Evolutionary conservation across 2,888 invertebrate genomes (phyloP), one percentile per base, ranked within the genome.

Genomic region (Cabera pusaria): DNA sequence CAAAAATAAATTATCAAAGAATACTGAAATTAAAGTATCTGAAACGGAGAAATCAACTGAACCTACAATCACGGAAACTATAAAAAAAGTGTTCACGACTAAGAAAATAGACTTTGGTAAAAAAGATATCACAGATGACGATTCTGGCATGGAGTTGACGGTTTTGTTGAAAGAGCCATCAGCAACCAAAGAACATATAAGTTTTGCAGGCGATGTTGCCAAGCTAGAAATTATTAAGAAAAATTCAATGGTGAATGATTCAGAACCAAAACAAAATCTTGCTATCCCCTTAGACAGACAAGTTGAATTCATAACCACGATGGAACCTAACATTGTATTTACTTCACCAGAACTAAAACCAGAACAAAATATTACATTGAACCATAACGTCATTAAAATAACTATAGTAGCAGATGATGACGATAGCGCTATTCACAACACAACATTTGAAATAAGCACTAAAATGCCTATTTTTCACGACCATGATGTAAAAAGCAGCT

Each of bases 141-240:
- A 77, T 42, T 59, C 71, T 6, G 56, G 67, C 3, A 65, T 86
- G 31, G 84, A 87, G 45, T 64, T 87, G 0, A 84, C 77, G 1
- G 79, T 87, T 12, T 66, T 79, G 27, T 68, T 87, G 45, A 82
- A 76, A 45, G 83, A 85, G 16, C 38, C 56, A 8, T 53, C 56
- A 17, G 43, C 54, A 1, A 44, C 34, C 3, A 52, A 62, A 23
- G 47, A 70, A 19, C 55, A 60, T 33, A 16, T 44, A 27, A 67
- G 62, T 37, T 62, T 62, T 39, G 50, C 59, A 6, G 61, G 59
- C 4, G 65, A 70, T 28, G 35, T 74, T 9, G 51, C 64, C 7
- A 67, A 60, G 38, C 49, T 72, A 18, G 66, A 74, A 32, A 55
- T 31, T 2, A 45, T 52, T 8, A 44, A 49, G 31, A 59, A 56